phyloP scores from a whole-genome alignment of 2,113 vertebrate species.

The Silurus glanis region DNA sequence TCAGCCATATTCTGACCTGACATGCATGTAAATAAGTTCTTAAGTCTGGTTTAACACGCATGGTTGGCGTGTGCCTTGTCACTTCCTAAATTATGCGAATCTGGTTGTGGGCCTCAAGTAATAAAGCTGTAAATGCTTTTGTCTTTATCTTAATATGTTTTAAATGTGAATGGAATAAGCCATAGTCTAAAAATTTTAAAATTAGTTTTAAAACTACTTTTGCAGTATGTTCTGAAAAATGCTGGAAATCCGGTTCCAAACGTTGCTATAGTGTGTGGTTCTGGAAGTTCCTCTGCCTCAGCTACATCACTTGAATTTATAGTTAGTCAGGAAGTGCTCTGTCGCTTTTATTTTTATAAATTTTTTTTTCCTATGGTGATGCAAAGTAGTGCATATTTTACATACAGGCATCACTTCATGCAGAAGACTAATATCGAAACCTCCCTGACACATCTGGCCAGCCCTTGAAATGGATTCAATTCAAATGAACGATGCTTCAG shows the following conservation, averaged over 20 bases:
- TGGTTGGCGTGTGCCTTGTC: background rate
- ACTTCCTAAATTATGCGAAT: background rate
- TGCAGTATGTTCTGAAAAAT: no score
- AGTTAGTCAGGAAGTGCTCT: background rate
- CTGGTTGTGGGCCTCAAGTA: background rate
- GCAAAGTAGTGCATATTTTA: background rate
- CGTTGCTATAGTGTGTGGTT: background rate
- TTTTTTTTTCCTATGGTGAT: background rate
- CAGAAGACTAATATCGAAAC: background rate
- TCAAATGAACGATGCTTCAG: background rate
- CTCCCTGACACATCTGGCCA: background rate
- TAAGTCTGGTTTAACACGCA: background rate
- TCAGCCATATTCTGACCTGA: background rate
- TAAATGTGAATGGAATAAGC: no score
- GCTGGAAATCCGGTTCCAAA: no score
- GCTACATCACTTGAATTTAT: background rate
- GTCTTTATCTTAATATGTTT: background rate
- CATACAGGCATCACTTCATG: background rate
- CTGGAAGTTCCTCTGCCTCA: background rate
- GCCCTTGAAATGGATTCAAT: background rate
- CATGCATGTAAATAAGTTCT: background rate
- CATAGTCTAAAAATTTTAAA: background rate
- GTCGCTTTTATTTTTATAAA: background rate
- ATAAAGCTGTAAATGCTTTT: background rate
- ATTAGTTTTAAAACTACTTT: no score